Conservation (phyloP, 2,797 vertebrate species). For the Babyrousa celebensis region DNA sequence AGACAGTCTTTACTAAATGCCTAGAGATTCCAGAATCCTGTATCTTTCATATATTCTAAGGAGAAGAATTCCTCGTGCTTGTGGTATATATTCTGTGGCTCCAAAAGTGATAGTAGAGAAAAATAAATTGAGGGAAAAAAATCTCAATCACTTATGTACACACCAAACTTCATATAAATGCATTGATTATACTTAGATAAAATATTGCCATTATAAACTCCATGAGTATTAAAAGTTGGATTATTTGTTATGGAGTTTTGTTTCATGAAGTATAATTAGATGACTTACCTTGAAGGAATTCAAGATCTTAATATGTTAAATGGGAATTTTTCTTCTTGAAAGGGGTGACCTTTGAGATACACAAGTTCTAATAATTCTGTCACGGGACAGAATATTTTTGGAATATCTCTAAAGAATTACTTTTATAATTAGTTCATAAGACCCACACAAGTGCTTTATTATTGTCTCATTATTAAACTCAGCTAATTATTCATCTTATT, state of each 20-base stretch:
- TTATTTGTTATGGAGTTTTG: not conserved
- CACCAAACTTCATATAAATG: not conserved
- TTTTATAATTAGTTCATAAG: conserved; percentile 6
- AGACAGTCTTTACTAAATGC: not conserved
- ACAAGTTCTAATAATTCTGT: not conserved
- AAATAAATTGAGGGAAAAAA: not conserved
- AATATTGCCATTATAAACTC: not conserved
- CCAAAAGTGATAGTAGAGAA: not conserved
- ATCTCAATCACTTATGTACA: not conserved
- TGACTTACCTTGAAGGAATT: not conserved
- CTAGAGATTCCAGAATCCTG: not conserved
- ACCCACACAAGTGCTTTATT: not conserved
- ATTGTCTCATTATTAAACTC: not conserved
- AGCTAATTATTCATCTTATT: not conserved
- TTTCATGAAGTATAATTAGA: not conserved
- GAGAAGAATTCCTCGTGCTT: not conserved
- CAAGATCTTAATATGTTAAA: not conserved
- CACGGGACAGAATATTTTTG: not conserved
- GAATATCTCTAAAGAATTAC: not conserved
- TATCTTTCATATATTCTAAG: not conserved
- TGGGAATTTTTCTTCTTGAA: not conserved
- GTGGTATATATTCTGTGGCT: not conserved
- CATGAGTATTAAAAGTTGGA: not conserved
- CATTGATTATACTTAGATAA: not conserved
- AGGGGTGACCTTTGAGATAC: not conserved